Evolutionary conservation across 1,140 invertebrate genomes (phyloP).

Genomic region (Apis cerana): DNA sequence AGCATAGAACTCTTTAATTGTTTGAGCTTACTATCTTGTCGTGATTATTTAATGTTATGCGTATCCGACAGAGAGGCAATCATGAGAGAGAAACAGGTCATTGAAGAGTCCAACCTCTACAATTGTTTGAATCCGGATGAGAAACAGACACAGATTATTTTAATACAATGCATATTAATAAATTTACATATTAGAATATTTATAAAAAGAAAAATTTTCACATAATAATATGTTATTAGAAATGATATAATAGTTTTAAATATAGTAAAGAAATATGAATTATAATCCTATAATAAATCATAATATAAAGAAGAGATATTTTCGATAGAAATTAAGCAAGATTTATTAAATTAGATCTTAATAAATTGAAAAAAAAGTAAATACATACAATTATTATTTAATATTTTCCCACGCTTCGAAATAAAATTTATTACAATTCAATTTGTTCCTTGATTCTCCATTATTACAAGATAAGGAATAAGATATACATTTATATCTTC

Average conservation of each 20-base stretch:
- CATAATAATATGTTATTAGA: not conserved
- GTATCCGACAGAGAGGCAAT: not conserved
- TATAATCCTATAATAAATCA: too few relatives aligned
- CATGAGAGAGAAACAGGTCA: constrained; percentile 30
- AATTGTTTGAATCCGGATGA: not conserved
- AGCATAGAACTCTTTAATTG: constrained; percentile 1
- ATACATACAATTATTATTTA: not conserved
- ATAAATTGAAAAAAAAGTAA: not conserved
- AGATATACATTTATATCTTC: too few relatives aligned
- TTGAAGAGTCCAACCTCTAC: constrained; percentile 57
- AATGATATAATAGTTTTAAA: not conserved
- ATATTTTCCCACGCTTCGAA: too few relatives aligned
- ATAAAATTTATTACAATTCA: not conserved
- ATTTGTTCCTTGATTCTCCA: too few relatives aligned
- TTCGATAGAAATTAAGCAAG: too few relatives aligned
- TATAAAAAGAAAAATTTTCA: not conserved
- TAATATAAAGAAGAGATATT: too few relatives aligned
- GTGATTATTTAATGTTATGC: not conserved
- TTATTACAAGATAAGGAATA: too few relatives aligned
- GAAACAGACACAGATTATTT: not conserved
- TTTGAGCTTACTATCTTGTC: not conserved
- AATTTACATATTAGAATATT: not conserved
- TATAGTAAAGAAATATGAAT: too few relatives aligned
- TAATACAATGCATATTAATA: not conserved
- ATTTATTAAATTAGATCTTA: too few relatives aligned